Evolutionary conservation across 2,888 invertebrate species (phyloP), one percentile per base, ranked within the genome.

Genomic region (Drosophila recens): DNA sequence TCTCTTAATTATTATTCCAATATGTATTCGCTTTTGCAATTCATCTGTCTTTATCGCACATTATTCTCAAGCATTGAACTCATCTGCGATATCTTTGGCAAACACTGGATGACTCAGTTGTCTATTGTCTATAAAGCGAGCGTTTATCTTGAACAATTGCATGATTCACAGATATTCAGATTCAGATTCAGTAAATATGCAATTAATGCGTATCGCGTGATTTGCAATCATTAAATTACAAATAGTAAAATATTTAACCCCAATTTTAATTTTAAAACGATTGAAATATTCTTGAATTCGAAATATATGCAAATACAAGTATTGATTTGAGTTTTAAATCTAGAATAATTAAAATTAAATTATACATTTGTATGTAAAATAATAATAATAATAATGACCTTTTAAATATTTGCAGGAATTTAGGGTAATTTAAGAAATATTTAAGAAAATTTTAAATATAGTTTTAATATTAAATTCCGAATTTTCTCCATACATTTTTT

Each of bases 161-260:
- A 67, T 71, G 71, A 67, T 58, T 74, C 71, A 74, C 71, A 74
- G 53, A 54, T 70, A 70, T 46, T 20, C 20, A 20, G 20, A 20
- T 20, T 27, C 33, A 33, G 30, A 34, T n/a, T n/a, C 34, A 43
- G 5, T 45, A 20, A 42, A 34, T 23, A 20, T 27, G 10, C 27
- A 27, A 56, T 45, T 56, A 43, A 42, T 49, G 49, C 49, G 33
- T 34, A 49, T 49, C 49, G 49, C 49, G 49, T 49, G 49, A 49
- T 49, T 49, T 49, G 11, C 49, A 17, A 49, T 17, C 17, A 17
- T 49, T 33, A 48, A 48, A 33, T 48, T 17, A 17, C 23, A 4
- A 23, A 23, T 42, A 2, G 8, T 4, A 3, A 42, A 42, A 17
- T 33, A 48, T 33, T 48, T 33, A 48, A 17, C 10, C 6, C 1